Conservation (phyloP, 2,888 invertebrate genomes). For the Cremastinae sp. region DNA sequence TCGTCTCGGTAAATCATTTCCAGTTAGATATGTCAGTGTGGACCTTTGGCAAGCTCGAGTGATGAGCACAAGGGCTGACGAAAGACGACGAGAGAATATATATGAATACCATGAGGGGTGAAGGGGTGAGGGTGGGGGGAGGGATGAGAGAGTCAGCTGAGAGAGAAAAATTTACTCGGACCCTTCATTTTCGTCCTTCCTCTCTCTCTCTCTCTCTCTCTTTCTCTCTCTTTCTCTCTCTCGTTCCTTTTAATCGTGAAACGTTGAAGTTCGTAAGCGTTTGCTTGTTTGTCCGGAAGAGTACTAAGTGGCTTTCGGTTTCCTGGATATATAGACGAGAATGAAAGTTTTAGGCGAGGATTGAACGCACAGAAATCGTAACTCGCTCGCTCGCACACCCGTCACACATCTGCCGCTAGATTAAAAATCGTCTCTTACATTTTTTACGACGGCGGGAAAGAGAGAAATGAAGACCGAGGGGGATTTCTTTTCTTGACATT, state of each 20-base stretch:
- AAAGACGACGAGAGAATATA: slow-evolving; percentile 2
- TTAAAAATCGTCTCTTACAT: slow-evolving; percentile 68
- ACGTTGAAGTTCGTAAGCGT: slow-evolving; percentile 33
- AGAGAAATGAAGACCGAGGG: slow-evolving; percentile 9
- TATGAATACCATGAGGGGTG: no score
- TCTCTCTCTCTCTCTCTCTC: background rate
- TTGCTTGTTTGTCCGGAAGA: slow-evolving; percentile 69
- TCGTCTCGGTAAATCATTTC: slow-evolving; percentile 71
- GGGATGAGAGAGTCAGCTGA: slow-evolving; percentile 1
- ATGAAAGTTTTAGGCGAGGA: slow-evolving; percentile 10
- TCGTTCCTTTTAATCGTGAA: no score
- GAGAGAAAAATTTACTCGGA: slow-evolving; percentile 22
- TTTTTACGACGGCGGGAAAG: slow-evolving; percentile 18
- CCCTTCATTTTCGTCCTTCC: background rate
- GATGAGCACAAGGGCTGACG: slow-evolving; percentile 42
- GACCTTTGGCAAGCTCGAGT: slow-evolving; percentile 41
- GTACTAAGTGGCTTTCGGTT: slow-evolving; percentile 66
- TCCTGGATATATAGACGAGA: slow-evolving; percentile 53
- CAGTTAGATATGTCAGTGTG: slow-evolving; percentile 55
- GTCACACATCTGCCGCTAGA: slow-evolving; percentile 67
- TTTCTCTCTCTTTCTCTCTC: slow-evolving; percentile 23
- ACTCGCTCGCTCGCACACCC: slow-evolving; percentile 32
- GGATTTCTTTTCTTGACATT: slow-evolving; percentile 14
- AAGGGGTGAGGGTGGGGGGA: background rate
- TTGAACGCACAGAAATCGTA: slow-evolving; percentile 20